phyloP scores from a whole-genome alignment of 2,113 vertebrate genomes.

The Penelope pileata region DNA sequence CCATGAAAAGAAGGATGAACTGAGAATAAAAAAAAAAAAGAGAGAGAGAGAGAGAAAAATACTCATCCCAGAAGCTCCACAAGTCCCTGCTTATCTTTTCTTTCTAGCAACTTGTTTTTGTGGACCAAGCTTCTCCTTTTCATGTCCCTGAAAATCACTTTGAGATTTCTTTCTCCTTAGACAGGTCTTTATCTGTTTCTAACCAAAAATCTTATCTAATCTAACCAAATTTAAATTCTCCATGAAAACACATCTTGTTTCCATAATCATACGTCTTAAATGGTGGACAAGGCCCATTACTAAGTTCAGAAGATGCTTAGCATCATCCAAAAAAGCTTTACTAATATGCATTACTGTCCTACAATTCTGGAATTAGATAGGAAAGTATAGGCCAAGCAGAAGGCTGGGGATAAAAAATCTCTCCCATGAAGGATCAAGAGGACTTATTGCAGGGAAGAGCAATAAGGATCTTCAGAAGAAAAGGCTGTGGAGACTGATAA shows the following conservation, averaged over 20 bases:
- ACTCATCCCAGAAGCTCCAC: background rate
- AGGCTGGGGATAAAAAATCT: background rate
- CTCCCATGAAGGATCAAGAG: fast-evolving
- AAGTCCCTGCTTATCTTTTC: background rate
- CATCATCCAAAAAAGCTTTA: background rate
- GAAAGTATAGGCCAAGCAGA: background rate
- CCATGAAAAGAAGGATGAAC: background rate
- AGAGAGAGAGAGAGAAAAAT: background rate
- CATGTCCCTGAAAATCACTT: background rate
- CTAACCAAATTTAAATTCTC: background rate
- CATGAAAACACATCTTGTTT: background rate
- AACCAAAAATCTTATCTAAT: background rate
- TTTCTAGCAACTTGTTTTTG: background rate
- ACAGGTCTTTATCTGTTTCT: background rate
- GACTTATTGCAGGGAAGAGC: background rate
- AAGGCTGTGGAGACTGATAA: background rate
- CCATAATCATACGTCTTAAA: background rate
- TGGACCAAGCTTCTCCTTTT: background rate
- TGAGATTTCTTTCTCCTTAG: background rate
- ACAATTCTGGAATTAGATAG: background rate
- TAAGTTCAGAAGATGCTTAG: background rate
- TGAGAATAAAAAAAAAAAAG: background rate
- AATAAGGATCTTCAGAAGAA: background rate
- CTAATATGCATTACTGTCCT: background rate
- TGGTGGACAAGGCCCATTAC: background rate